phyloP scores from a whole-genome alignment of 2,113 vertebrate genomes.

The Mesocricetus auratus region DNA sequence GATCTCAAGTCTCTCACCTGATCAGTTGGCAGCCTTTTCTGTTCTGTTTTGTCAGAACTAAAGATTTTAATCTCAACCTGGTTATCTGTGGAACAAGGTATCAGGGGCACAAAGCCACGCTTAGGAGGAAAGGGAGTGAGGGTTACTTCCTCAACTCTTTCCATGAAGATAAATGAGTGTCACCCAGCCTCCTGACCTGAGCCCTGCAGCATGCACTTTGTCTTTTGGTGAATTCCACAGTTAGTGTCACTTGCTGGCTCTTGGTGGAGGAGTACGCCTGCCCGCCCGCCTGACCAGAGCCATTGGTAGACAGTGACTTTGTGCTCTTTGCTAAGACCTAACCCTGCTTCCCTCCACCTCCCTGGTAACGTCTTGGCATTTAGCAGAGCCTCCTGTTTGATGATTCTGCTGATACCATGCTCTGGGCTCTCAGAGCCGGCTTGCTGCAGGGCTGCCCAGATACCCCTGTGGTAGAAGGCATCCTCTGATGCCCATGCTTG shows the following conservation, averaged over 20 bases:
- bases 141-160: neutral
- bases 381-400: neutral
- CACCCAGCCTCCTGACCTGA: neutral
- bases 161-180: neutral
- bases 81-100: neutral
- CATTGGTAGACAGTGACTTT: neutral
- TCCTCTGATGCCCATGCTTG: neutral
- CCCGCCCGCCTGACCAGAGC: neutral
- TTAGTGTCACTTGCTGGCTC: neutral
- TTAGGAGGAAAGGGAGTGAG: neutral
- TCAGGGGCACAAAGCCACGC: neutral
- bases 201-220: neutral
- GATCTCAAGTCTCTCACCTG: neutral
- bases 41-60: neutral
- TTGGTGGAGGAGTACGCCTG: accelerated
- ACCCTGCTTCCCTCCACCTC: neutral
- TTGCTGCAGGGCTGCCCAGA: neutral
- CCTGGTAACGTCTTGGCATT: neutral
- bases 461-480: neutral
- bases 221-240: neutral
- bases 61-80: neutral
- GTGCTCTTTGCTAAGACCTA: neutral
- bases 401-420: neutral
- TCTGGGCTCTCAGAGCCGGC: neutral
- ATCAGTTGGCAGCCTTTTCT: neutral